Base-by-base conservation (phyloP, 2,888 invertebrate species). In the Himalopsyche tibetana region DNA sequence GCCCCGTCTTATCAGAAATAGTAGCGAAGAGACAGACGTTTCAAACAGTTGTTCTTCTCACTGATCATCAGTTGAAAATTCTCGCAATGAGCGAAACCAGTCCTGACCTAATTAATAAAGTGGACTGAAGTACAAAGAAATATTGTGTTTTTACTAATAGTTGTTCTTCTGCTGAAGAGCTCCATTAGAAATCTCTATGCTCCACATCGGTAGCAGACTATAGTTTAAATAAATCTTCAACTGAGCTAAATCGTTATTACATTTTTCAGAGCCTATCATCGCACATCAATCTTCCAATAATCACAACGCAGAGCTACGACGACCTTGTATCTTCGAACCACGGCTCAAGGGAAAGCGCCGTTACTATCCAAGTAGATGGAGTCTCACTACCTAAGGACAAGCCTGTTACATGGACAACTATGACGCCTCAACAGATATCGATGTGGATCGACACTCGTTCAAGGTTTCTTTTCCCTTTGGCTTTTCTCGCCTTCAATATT, bases 361-460 rank as follows among this genome's bases (percentile, higher is more conserved):
- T 89, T 90, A 36, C 86, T 87, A 36, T 91, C 90, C 87, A 88
- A 90, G 5, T 90, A 90, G 84, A 89, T 90, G 92, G 79, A 90
- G 90, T 82, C 91, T 91, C 45, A 89, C 90, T 28, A 90, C 91
- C 6, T 90, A 91, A 85, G 86, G 17, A 80, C 81, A 88, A 74
- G 91, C 90, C 89, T 92, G 92, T 90, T 91, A 92, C 91, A 85
- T 96, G 96, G 95, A 96, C 97, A 82, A 96, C 96, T 17, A 96
- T 97, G 95, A 97, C 97, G 2, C 97, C 97, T 0, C 97, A 97
- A 90, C 96, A 97, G 91, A 97, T 97, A 85, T 96, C 97, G 88
- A 96, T 95, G 84, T 97, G 97, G 97, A 97, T 97, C 89, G 97
- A 97, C 92, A 95, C 94, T 89, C 92, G 97, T 85, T 96, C 97